Conservation (phyloP, 2,888 invertebrate genomes). For the Matsumyia berberina region DNA sequence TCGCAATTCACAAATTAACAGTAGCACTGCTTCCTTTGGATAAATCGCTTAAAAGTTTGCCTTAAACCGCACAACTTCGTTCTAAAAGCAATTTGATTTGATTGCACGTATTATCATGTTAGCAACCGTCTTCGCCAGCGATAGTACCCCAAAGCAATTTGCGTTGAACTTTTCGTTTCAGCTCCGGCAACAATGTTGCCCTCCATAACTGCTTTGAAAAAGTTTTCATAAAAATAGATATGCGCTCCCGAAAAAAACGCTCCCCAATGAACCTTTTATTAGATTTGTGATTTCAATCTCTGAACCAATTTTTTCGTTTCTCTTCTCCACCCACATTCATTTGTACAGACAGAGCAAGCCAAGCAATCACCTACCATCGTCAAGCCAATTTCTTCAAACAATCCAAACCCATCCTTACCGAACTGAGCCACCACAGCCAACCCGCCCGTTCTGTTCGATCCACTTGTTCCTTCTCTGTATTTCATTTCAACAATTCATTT, state of each 20-base stretch:
- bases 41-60: slow-evolving; percentile 50
- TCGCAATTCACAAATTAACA: slow-evolving; percentile 28
- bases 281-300: slow-evolving; percentile 70
- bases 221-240: slow-evolving; percentile 38
- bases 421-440: slow-evolving; percentile 29
- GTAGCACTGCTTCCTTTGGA: slow-evolving; percentile 5
- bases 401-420: slow-evolving; percentile 43
- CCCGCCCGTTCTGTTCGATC: slow-evolving; percentile 47
- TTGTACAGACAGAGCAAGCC: slow-evolving; percentile 47
- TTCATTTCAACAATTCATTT: slow-evolving; percentile 61
- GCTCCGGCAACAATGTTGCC: slow-evolving; percentile 19
- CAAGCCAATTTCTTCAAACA: slow-evolving; percentile 69
- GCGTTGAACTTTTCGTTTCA: slow-evolving; percentile 48
- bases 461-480: slow-evolving; percentile 51
- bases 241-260: slow-evolving; percentile 6
- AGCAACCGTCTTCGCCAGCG: neutral
- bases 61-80: slow-evolving; percentile 30
- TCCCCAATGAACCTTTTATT: slow-evolving; percentile 54
- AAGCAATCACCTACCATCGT: slow-evolving; percentile 54
- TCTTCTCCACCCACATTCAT: slow-evolving; percentile 25
- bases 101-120: slow-evolving; percentile 59
- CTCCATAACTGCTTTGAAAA: slow-evolving; percentile 22
- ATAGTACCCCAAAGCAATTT: slow-evolving; percentile 30
- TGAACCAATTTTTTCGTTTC: slow-evolving; percentile 46
- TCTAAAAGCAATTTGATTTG: slow-evolving; percentile 55